Evolutionary conservation across 2,113 vertebrate genomes (phyloP).

Genomic region (Pteruthius melanotis): DNA sequence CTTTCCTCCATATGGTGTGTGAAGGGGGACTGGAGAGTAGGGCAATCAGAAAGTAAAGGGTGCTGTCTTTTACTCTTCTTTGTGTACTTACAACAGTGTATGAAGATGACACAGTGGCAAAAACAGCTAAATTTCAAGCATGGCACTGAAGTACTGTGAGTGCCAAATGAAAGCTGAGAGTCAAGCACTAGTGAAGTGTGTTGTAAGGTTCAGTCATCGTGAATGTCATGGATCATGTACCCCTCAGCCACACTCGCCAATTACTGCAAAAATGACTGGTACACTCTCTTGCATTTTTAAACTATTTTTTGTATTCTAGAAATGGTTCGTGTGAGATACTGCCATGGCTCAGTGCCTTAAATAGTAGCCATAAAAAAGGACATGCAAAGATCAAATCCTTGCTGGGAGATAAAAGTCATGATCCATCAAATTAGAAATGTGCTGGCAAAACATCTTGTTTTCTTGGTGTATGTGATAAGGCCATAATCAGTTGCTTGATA

Average conservation of each 20-base stretch:
- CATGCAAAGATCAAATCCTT: neutral
- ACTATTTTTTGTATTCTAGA: neutral
- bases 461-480: neutral
- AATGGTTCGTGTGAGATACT: neutral
- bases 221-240: neutral
- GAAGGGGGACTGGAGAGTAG: neutral
- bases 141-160: neutral
- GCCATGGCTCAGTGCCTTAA: neutral
- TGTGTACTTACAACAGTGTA: neutral
- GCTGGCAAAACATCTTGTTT: constrained; percentile 18
- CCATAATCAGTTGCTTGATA: neutral
- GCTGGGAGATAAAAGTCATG: neutral
- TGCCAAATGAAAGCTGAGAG: neutral
- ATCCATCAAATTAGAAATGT: constrained; percentile 4
- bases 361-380: neutral
- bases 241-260: neutral
- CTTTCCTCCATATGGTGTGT: neutral
- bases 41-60: neutral
- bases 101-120: neutral
- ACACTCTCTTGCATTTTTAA: neutral
- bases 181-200: neutral
- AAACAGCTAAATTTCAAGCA: neutral
- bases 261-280: neutral
- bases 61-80: neutral
- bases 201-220: neutral